Percentiles rank a stretch among this genome's conserved stretches.
These are phyloP conservation scores for Octonoba sinensis DNA, from an alignment of 2,888 invertebrate species.

Conservation along the genomic window DNA sequence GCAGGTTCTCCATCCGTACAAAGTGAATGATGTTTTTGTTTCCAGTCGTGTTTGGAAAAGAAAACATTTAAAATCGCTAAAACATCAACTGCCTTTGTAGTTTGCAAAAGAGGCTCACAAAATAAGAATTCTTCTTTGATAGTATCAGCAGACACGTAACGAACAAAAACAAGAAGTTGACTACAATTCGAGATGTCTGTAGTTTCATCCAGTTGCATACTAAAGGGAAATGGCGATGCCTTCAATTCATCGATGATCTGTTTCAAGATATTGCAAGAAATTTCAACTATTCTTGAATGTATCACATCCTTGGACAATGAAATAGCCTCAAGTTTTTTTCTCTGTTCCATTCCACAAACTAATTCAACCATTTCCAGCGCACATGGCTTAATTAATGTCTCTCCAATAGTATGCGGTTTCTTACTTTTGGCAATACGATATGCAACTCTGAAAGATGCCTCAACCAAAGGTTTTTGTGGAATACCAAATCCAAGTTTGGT, in stretches of 20 bases:
- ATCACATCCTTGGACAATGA: slow-evolving; percentile 30
- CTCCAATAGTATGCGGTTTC: slow-evolving; percentile 56
- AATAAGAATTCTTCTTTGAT: slow-evolving; percentile 41
- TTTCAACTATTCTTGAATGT: slow-evolving; percentile 32
- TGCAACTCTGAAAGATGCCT: slow-evolving; percentile 45
- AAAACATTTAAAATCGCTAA: slow-evolving; percentile 14
- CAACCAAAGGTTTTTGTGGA: slow-evolving; percentile 29
- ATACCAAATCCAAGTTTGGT: no score
- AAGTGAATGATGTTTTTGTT: no score
- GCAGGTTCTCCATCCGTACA: no score
- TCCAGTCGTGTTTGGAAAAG: no score
- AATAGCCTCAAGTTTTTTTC: no score
- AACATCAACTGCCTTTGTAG: slow-evolving; percentile 17
- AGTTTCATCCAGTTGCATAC: slow-evolving; percentile 70
- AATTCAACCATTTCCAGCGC: no score
- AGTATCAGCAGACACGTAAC: slow-evolving; percentile 22
- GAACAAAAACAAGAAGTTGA: slow-evolving; percentile 27
- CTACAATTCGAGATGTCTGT: slow-evolving; percentile 67
- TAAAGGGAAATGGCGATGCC: slow-evolving; percentile 32
- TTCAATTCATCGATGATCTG: slow-evolving; percentile 31
- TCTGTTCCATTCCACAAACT: no score
- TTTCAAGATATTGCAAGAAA: slow-evolving; percentile 41
- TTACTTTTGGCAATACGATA: slow-evolving; percentile 48
- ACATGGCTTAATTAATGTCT: slow-evolving; percentile 52
- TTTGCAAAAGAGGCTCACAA: slow-evolving; percentile 21